phyloP scores from a whole-genome alignment of 2,113 vertebrate species.

The Peromyscus maniculatus region DNA sequence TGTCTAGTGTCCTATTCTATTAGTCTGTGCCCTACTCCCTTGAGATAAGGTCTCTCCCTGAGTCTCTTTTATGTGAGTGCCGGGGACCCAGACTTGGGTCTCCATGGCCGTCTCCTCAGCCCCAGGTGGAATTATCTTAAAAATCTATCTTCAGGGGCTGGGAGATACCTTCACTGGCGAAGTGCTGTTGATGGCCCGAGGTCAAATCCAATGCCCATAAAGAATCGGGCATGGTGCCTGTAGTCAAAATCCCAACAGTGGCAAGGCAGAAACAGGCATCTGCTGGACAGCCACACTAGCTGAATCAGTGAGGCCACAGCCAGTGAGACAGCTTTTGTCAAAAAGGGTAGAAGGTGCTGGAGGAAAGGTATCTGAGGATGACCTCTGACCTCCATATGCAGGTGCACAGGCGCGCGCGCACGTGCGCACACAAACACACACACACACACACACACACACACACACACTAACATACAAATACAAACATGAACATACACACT shows the following conservation, averaged over 20 bases:
- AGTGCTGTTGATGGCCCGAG: background rate
- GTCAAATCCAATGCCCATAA: background rate
- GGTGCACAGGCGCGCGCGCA: background rate
- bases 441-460: background rate
- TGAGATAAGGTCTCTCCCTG: background rate
- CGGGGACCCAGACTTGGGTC: background rate
- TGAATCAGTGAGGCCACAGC: background rate
- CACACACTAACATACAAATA: background rate
- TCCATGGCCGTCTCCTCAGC: background rate
- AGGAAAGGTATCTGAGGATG: background rate
- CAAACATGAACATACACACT: background rate
- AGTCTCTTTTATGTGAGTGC: background rate
- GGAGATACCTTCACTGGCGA: background rate
- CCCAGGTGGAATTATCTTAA: background rate
- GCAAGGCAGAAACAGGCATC: background rate
- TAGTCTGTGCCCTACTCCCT: background rate
- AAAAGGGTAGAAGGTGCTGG: background rate
- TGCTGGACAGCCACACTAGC: background rate
- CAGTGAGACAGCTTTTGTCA: background rate
- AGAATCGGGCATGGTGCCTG: background rate
- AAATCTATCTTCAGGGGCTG: background rate
- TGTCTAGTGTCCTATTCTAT: background rate
- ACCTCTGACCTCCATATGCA: background rate
- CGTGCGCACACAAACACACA: too few species aligned
- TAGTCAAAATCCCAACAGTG: background rate